phyloP scores from a whole-genome alignment of 2,797 vertebrate species.

The Staurois parvus region DNA sequence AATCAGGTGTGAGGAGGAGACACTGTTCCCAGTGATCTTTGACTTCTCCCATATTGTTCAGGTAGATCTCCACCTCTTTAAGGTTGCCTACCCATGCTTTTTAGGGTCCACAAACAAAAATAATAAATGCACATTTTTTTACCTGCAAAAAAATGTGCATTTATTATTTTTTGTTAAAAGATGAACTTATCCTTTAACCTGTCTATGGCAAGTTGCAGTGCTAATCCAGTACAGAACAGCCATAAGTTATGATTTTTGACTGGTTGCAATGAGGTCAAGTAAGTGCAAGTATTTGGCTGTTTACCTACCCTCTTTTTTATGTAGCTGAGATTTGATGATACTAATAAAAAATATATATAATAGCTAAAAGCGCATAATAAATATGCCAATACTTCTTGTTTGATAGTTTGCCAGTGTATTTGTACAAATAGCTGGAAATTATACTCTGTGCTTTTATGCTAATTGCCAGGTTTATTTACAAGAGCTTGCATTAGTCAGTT shows the following conservation, averaged over 20 bases:
- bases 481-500: not conserved
- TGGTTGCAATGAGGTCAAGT: not conserved
- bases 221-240: not conserved
- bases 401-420: not conserved
- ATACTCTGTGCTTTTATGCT: not conserved
- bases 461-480: not conserved
- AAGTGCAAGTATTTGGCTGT: not conserved
- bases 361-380: slow-evolving; percentile 17
- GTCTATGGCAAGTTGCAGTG: not conserved
- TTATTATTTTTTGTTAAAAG: too few species aligned
- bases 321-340: not conserved
- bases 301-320: not conserved
- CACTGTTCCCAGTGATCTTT: too few species aligned
- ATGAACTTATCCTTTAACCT: too few species aligned
- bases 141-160: too few species aligned
- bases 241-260: not conserved
- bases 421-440: not conserved
- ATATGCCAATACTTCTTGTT: not conserved
- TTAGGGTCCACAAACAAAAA: too few species aligned
- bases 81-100: too few species aligned
- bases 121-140: too few species aligned
- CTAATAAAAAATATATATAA: slow-evolving; percentile 15
- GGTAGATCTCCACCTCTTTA: too few species aligned
- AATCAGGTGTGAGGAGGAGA: too few species aligned
- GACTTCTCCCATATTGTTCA: too few species aligned